Conservation (phyloP, 2,888 invertebrate species). For the Drosophila paucipuncta region DNA sequence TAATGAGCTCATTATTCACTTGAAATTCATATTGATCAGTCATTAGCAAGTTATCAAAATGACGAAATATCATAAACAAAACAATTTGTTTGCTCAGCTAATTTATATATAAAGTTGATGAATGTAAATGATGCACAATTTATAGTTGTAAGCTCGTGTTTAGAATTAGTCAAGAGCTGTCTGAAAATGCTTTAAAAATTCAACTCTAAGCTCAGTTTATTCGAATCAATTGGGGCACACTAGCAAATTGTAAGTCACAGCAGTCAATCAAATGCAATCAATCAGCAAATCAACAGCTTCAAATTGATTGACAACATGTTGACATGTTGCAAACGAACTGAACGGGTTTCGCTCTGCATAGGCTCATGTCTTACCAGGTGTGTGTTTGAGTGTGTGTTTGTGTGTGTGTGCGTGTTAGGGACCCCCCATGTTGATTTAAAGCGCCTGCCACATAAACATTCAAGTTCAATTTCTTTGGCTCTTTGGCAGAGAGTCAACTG, state of each 20-base stretch:
- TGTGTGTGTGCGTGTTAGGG: not conserved
- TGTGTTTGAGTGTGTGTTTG: not conserved
- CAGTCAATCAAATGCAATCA: slow-evolving; percentile 52
- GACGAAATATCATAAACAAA: not conserved
- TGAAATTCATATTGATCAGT: not conserved
- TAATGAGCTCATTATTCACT: slow-evolving; percentile 41
- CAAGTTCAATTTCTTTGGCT: slow-evolving; percentile 74
- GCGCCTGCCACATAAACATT: slow-evolving; percentile 69
- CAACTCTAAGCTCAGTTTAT: not conserved
- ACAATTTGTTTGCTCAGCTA: not conserved
- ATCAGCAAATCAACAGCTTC: slow-evolving; percentile 52
- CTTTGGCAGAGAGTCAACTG: slow-evolving; percentile 27
- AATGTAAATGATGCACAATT: not conserved
- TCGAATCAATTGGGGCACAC: not conserved
- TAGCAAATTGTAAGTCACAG: slow-evolving; percentile 22
- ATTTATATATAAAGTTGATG: not conserved
- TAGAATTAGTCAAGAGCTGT: not conserved
- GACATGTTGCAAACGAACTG: slow-evolving; percentile 53
- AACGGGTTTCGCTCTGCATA: slow-evolving; percentile 7
- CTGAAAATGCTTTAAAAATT: not conserved
- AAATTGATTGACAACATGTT: slow-evolving; percentile 58
- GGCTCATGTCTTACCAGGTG: slow-evolving; percentile 3
- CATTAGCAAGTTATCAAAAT: slow-evolving; percentile 3
- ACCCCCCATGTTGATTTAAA: slow-evolving; percentile 48
- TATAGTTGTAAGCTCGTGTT: not conserved